Conservation (phyloP, 2,888 invertebrate genomes). For the Alsophila aescularia region DNA sequence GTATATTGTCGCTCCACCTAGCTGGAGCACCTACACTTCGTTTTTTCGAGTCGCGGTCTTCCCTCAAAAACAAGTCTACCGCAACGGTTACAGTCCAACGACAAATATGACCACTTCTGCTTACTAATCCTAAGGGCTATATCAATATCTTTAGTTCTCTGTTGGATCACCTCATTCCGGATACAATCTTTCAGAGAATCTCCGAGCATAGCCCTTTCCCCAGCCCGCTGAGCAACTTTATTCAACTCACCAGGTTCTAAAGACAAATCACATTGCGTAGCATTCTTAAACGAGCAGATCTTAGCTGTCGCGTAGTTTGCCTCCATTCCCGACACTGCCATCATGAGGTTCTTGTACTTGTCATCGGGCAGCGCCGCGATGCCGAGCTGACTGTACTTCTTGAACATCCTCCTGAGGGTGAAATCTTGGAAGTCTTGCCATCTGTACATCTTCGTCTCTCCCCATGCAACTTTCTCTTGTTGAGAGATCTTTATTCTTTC, state of each 20-base stretch:
- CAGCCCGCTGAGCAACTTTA: no score
- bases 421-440: constrained; percentile 90
- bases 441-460: constrained; percentile 87
- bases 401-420: constrained; percentile 89
- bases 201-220: no score
- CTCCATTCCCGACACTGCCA: constrained; percentile 89
- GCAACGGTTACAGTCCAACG: no score
- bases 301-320: constrained; percentile 90
- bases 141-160: no score
- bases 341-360: constrained; percentile 85
- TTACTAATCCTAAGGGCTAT: no score
- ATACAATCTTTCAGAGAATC: no score
- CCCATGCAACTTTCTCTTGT: constrained; percentile 86
- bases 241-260: constrained; percentile 87
- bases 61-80: no score
- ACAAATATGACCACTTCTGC: no score
- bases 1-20: no score
- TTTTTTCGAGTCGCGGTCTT: no score
- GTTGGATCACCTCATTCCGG: no score
- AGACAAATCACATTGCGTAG: constrained; percentile 87
- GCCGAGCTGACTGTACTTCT: constrained; percentile 89
- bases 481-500: constrained; percentile 72
- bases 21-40: no score
- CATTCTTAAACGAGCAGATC: constrained; percentile 88
- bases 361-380: constrained; percentile 88